A percentile compares a stretch with the other conserved stretches of the same genome.
phyloP scores from a whole-genome alignment of 2,888 invertebrate species.

The Torymus auratus region DNA sequence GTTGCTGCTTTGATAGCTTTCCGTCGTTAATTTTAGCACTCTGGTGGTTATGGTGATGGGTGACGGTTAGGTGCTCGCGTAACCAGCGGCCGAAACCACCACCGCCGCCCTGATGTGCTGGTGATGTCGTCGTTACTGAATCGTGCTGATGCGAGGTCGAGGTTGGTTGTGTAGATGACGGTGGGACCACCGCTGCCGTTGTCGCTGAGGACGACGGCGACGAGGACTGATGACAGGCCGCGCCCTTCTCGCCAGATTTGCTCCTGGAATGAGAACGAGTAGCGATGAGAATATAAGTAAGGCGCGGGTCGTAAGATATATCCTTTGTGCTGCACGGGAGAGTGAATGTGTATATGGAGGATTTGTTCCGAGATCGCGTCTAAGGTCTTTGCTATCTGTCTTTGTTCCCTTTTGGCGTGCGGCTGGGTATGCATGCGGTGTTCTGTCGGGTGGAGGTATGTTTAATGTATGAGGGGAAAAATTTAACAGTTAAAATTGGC shows the following conservation, averaged over 20 bases:
- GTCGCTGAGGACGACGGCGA: slow-evolving; percentile 1
- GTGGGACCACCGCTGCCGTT: not conserved
- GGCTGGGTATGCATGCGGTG: too few relatives aligned
- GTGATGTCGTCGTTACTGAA: slow-evolving; percentile 53
- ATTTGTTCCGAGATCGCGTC: not conserved
- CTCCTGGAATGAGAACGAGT: slow-evolving; percentile 57
- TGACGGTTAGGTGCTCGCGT: slow-evolving; percentile 69
- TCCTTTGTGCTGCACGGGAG: not conserved
- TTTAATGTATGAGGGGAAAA: too few relatives aligned
- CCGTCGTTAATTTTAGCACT: slow-evolving; percentile 37
- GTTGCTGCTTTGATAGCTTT: slow-evolving; percentile 41
- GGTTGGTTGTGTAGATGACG: too few relatives aligned
- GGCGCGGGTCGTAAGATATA: not conserved
- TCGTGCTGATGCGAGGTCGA: not conserved
- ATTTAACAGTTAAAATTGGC: too few relatives aligned
- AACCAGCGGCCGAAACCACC: slow-evolving; percentile 74
- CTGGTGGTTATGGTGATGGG: slow-evolving; percentile 42
- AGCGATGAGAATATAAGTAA: not conserved
- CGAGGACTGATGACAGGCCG: slow-evolving; percentile 36
- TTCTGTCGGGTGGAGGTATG: too few relatives aligned
- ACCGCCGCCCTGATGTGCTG: slow-evolving; percentile 57
- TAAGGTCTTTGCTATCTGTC: not conserved
- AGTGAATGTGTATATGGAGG: not conserved
- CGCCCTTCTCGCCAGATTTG: slow-evolving; percentile 63
- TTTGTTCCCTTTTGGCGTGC: too few relatives aligned